Base-by-base conservation (phyloP, 2,797 vertebrate species). In the Amblyraja radiata region DNA sequence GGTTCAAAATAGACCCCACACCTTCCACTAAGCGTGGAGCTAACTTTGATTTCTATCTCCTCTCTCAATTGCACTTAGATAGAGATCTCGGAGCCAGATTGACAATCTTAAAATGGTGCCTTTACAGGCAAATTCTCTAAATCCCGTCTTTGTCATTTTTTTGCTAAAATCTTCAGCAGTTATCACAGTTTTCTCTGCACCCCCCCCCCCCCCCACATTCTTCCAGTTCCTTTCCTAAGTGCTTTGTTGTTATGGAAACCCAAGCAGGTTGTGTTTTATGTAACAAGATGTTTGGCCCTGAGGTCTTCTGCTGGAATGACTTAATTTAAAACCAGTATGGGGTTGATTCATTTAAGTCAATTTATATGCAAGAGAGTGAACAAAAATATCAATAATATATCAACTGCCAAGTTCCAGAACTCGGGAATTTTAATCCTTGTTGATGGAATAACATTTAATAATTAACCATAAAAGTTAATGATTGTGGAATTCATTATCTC, bases 301-400 rank as follows among this genome's bases (percentile, higher is more conserved):
- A 68, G 84, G 84, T 68, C 84, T 88, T 88, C 32, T 88, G 65
- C 84, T 21, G 68, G 84, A 88, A 88, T 88, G 61, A 68, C 61
- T 88, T 88, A 88, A 88, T 88, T 88, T 88, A 68, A 88, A 88
- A 88, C n/a, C 61, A 68, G 84, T 88, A 36, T 88, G 61, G 84
- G n/a, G 61, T 88, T 86, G 28, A 65, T 88, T 88, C 84, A 88
- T 88, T 88, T 88, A 88, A 68, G 63, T 88, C 61, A 65, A 88
- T 88, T 88, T 88, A 68, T 88, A 88, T 88, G 84, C 84, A 88
- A 88, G 9, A 68, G 63, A 63, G 63, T 65, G 84, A 88, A 65
- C 61, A 88, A 88, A 88, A 88, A 88, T 88, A 88, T 88, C 84
- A 88, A 88, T 88, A 88, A 88, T 88, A 88, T 65, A 88, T 88